Evolutionary conservation across 2,888 invertebrate species (phyloP), one percentile per base, ranked within the genome.

Genomic region (Nymphalis polychloros): DNA sequence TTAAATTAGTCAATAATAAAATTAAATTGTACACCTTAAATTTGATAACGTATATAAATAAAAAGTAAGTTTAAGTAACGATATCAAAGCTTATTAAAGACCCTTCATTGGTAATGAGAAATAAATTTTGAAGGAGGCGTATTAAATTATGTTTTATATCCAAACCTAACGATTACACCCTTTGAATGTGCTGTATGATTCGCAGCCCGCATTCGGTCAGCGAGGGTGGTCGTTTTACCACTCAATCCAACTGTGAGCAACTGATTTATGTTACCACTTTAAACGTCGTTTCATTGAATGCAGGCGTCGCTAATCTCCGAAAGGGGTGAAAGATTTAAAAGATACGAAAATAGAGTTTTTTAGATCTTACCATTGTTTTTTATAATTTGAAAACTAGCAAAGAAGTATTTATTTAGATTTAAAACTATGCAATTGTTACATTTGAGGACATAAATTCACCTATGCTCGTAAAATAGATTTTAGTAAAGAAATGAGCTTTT

Each of bases 251-350:
- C 27, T 49, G 49, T 19, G 60, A 76, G 75, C 79, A 71, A 78
- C 79, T 82, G 88, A 90, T 90, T 89, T 88, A 86, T 87, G 89
- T 85, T 89, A 73, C 79, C 81, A 78, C 77, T 83, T 81, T 77
- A 81, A 80, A 78, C 69, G 70, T 48, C 69, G 70, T 48, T 74
- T 64, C 50, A 76, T 80, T 80, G 75, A 77, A 90, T 91, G 90
- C 90, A 81, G 90, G 90, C 91, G 90, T 87, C 77, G 75, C 84
- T 85, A 90, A 90, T 87, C 78, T 35, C 71, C 59, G 35, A 72
- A 67, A 69, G 67, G 72, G 68, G 52, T 64, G 59, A 55, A 60
- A 52, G 57, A 35, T 60, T 59, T 13, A 68, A 60, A 68, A 47
- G 46, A 19, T 20, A 31, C 8, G 5, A 6, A 20, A 27, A 59